Percentiles rank a stretch among this genome's conserved stretches.
These are phyloP conservation scores for Pseudocheirus occidentalis DNA, from an alignment of 2,797 vertebrate species.

Conservation along the genomic window DNA sequence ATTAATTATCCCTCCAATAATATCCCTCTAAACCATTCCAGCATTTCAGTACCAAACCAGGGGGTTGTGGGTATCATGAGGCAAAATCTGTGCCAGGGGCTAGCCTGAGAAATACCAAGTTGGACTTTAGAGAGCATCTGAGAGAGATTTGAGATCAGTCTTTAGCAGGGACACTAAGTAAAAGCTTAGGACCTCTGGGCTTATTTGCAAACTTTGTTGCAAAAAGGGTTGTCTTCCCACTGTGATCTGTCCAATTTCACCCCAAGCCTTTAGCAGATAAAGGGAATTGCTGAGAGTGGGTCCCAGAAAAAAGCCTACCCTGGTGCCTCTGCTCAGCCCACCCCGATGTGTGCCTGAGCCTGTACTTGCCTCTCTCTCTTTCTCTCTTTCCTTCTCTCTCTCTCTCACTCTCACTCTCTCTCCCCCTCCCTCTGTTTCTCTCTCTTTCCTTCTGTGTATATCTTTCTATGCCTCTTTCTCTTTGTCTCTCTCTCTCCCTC, in stretches of 20 bases:
- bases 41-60: not conserved
- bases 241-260: not conserved
- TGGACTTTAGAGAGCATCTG: not conserved
- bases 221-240: not conserved
- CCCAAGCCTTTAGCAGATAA: not conserved
- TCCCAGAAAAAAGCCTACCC: not conserved
- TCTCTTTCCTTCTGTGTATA: too few relatives aligned
- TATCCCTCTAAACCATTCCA: not conserved
- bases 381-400: not conserved
- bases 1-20: not conserved
- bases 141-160: not conserved
- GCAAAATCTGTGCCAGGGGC: not conserved
- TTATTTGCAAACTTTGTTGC: not conserved
- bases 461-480: too few relatives aligned
- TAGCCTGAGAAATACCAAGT: not conserved
- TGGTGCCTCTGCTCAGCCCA: not conserved
- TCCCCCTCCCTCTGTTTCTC: too few relatives aligned
- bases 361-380: not conserved
- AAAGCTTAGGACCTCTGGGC: not conserved
- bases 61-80: not conserved
- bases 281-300: not conserved
- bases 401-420: not conserved
- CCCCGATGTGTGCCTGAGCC: not conserved
- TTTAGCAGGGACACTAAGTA: not conserved
- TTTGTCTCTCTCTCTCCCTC: slow-evolving; percentile 21